A percentile compares a stretch with the other conserved stretches of the same genome.
Evolutionary conservation across 2,888 invertebrate species (phyloP).

Genomic region (Chloroclystis v-ata): DNA sequence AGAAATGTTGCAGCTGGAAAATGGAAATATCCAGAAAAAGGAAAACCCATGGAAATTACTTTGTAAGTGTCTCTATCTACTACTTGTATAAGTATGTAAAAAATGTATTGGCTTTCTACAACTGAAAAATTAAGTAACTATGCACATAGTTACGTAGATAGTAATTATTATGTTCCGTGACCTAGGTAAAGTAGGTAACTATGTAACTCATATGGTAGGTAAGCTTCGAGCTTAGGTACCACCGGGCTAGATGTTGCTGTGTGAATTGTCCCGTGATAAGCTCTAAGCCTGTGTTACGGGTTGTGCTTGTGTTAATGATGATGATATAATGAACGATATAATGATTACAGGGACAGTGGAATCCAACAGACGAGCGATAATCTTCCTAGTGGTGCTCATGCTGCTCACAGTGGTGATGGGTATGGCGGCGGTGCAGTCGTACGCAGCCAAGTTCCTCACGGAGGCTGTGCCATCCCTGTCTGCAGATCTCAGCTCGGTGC

Average conservation of each 20-base stretch:
- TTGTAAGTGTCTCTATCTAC: slow-evolving; percentile 30
- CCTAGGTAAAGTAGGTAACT: too few species aligned
- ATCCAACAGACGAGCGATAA: slow-evolving; percentile 46
- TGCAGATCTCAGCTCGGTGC: slow-evolving; percentile 67
- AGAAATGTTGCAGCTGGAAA: slow-evolving; percentile 26
- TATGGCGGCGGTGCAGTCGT: slow-evolving; percentile 41
- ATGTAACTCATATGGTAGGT: too few species aligned
- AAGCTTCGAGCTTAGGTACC: too few species aligned
- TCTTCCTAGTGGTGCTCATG: slow-evolving; percentile 22
- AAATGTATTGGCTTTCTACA: too few species aligned
- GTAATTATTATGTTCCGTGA: too few species aligned
- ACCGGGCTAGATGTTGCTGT: too few species aligned
- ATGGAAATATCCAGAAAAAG: slow-evolving; percentile 13
- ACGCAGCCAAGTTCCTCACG: slow-evolving; percentile 63
- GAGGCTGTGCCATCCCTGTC: slow-evolving; percentile 62
- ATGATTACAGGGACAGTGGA: slow-evolving; percentile 51
- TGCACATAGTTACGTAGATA: too few species aligned
- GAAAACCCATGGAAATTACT: slow-evolving; percentile 35
- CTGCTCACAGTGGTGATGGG: slow-evolving; percentile 40
- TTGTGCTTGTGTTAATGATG: too few species aligned
- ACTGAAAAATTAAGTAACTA: too few species aligned
- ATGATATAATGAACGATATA: too few species aligned
- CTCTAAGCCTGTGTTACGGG: too few species aligned
- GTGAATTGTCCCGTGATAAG: too few species aligned
- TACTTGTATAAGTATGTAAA: background rate